These are phyloP conservation scores for Sarcophaga bullata DNA, from an alignment of 1,140 invertebrate species.

Conservation along the genomic window DNA sequence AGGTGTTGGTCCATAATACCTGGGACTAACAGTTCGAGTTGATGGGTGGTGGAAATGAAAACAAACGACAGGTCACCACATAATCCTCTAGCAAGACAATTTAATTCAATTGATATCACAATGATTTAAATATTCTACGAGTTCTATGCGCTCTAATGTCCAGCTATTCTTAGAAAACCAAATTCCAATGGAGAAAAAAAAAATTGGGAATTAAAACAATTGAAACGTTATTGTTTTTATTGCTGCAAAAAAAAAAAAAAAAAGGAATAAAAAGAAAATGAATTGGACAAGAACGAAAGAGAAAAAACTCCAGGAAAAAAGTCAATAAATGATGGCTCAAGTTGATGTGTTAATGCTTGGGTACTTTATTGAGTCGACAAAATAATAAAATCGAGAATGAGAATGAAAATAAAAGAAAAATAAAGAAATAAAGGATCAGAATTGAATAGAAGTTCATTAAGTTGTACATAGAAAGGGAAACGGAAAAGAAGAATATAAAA, in stretches of 20 bases:
- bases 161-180: too few relatives aligned
- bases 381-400: not conserved
- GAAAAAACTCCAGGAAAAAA: not conserved
- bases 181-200: conserved; percentile 18
- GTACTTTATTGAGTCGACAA: conserved; percentile 20
- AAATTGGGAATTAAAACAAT: not conserved
- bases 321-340: conserved; percentile 37
- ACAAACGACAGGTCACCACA: conserved; percentile 38
- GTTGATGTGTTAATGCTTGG: conserved; percentile 37
- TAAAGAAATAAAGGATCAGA: conserved; percentile 9
- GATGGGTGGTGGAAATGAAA: conserved; percentile 12
- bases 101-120: conserved; percentile 39
- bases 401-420: not conserved
- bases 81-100: conserved; percentile 39
- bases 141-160: not conserved
- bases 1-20: not conserved
- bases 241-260: not conserved
- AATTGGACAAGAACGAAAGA: not conserved
- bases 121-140: conserved; percentile 34
- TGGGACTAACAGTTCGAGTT: not conserved
- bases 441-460: not conserved
- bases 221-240: conserved; percentile 9
- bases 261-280: too few relatives aligned
- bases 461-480: too few relatives aligned
- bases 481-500: too few relatives aligned